phyloP scores from a whole-genome alignment of 2,113 vertebrate genomes.

The Oostethus manadensis region DNA sequence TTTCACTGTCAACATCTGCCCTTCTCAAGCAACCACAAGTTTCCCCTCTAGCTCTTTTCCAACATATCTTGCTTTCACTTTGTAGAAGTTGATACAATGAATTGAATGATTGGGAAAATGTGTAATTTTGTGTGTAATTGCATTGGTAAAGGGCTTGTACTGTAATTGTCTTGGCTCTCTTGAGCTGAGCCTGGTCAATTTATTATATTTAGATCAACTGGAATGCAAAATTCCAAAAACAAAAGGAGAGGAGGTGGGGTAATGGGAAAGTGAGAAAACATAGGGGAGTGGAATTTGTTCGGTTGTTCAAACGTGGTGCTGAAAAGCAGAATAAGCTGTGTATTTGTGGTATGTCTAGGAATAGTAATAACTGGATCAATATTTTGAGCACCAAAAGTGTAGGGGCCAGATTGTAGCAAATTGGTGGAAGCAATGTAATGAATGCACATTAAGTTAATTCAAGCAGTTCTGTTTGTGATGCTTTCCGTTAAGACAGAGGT shows the following conservation, averaged over 20 bases:
- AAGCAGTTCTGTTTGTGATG: no score
- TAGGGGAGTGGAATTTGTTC: slow-evolving; percentile 21
- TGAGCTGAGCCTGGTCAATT: slow-evolving; percentile 43
- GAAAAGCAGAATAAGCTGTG: slow-evolving; percentile 65
- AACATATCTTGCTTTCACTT: slow-evolving; percentile 19
- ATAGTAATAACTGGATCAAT: no score
- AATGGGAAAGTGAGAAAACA: no score
- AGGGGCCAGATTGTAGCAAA: no score
- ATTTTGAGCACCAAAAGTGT: no score
- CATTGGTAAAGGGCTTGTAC: not conserved
- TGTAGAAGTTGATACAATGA: slow-evolving; percentile 23
- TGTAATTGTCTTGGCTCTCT: slow-evolving; percentile 30
- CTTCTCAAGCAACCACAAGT: slow-evolving; percentile 41
- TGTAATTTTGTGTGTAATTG: slow-evolving; percentile 20
- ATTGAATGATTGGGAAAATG: slow-evolving; percentile 24
- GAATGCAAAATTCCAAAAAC: slow-evolving; percentile 38
- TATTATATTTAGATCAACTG: slow-evolving; percentile 55
- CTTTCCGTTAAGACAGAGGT: no score
- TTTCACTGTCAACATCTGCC: slow-evolving; percentile 23
- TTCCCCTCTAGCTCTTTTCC: slow-evolving; percentile 9
- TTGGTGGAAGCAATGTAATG: no score
- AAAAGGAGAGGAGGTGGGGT: slow-evolving; percentile 19
- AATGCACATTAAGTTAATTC: no score
- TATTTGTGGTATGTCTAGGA: slow-evolving; percentile 58
- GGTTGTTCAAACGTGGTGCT: not conserved